Conservation (phyloP, 2,113 vertebrate genomes). For the Melanostigma gelatinosum region DNA sequence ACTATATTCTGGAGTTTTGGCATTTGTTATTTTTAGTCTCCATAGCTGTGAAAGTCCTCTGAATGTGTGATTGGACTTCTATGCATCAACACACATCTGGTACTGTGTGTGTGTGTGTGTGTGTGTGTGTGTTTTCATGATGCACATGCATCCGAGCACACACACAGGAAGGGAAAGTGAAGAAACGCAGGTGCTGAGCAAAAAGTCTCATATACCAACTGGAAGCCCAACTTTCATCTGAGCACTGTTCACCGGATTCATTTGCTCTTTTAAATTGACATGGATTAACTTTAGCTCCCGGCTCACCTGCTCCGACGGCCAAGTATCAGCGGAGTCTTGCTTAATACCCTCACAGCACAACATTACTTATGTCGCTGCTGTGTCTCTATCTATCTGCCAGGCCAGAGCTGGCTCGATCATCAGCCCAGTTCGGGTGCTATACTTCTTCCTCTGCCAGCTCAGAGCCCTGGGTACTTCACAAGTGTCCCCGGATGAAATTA, state of each 20-base stretch:
- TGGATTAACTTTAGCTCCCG: constrained; percentile 67
- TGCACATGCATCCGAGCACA: too few species aligned
- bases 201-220: constrained; percentile 32
- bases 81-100: background rate
- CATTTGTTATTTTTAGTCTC: background rate
- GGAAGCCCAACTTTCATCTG: constrained; percentile 36
- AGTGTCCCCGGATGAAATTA: constrained; percentile 63
- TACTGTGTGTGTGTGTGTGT: background rate
- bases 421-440: constrained; percentile 60
- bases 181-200: constrained; percentile 39
- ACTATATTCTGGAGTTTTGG: constrained; percentile 12
- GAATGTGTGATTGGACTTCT: constrained; percentile 12
- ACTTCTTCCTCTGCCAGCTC: constrained; percentile 64
- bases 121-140: background rate
- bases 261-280: constrained; percentile 58
- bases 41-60: constrained; percentile 10
- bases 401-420: constrained; percentile 58
- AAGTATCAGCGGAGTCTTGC: constrained; percentile 52
- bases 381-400: constrained; percentile 68
- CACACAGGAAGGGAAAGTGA: constrained; percentile 3
- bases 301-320: constrained; percentile 64
- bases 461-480: constrained; percentile 57
- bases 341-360: constrained; percentile 61
- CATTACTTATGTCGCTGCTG: constrained; percentile 61
- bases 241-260: constrained; percentile 54